These are phyloP conservation scores for Phalacrocorax carbo DNA, from an alignment of 2,113 vertebrate species.

Conservation along the genomic window DNA sequence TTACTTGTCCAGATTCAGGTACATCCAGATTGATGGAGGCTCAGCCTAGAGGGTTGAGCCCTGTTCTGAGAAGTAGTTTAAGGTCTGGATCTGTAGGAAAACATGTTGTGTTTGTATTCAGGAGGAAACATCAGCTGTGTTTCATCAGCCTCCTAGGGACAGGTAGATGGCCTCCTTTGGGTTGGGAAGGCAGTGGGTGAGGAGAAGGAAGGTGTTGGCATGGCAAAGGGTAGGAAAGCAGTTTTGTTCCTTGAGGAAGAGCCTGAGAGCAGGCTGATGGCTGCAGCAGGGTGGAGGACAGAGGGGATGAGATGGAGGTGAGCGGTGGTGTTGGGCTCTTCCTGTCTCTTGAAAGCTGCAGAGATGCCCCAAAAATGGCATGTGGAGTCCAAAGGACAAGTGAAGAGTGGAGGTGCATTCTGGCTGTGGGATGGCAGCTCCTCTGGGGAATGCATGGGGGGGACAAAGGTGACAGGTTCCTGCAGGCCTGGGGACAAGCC, in stretches of 20 bases:
- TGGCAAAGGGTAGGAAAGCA: neutral
- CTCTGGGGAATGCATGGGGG: fast-evolving
- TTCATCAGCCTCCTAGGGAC: neutral
- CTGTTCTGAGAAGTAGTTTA: neutral
- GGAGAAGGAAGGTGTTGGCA: neutral
- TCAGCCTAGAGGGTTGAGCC: neutral
- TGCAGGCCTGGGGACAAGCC: neutral
- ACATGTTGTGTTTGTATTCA: fast-evolving
- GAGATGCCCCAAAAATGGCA: neutral
- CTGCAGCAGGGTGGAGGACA: neutral
- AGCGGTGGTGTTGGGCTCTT: fast-evolving
- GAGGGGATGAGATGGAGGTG: neutral
- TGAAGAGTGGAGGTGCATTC: neutral
- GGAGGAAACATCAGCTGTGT: neutral
- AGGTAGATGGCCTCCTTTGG: neutral
- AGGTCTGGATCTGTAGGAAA: neutral
- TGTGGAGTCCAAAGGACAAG: neutral
- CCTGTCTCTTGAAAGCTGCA: neutral
- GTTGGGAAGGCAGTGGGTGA: neutral
- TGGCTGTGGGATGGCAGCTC: neutral
- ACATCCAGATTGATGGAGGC: neutral
- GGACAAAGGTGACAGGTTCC: neutral
- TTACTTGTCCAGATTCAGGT: neutral
- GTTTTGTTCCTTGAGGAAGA: neutral
- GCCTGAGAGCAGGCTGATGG: neutral